Conservation (phyloP, 92 coral and sea anemone species). For the Galaxea fascicularis region DNA sequence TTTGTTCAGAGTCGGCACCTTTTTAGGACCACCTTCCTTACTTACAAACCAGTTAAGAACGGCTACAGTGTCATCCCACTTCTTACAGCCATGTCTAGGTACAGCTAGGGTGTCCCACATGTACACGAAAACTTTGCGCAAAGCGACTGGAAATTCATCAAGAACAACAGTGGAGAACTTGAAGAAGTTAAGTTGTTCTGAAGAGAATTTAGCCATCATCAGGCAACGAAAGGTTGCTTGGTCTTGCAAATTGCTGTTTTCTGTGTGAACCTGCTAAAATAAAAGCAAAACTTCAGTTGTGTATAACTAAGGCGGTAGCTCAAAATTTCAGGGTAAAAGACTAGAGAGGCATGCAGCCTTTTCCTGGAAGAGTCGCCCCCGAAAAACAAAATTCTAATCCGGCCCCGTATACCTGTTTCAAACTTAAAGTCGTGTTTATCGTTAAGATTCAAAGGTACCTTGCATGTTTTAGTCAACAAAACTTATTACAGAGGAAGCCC, state of each 20-base stretch:
- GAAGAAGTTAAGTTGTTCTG: slow-evolving; percentile 15
- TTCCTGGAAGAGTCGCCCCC: too few relatives aligned
- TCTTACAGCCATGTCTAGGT: background rate
- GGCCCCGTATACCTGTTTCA: too few relatives aligned
- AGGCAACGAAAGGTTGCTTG: background rate
- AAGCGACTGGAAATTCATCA: slow-evolving; percentile 23
- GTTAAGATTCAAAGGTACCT: too few relatives aligned
- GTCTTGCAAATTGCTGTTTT: background rate
- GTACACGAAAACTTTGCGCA: slow-evolving; percentile 1
- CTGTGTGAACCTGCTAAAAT: too few relatives aligned
- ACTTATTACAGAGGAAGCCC: too few relatives aligned
- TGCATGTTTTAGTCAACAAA: too few relatives aligned
- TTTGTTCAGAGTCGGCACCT: background rate
- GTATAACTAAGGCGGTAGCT: too few relatives aligned
- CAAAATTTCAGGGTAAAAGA: too few relatives aligned
- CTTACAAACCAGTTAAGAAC: slow-evolving; percentile 17
- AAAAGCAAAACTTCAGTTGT: too few relatives aligned
- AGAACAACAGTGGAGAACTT: slow-evolving; percentile 27
- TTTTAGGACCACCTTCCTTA: slow-evolving; percentile 30
- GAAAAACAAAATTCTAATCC: too few relatives aligned
- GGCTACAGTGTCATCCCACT: slow-evolving; percentile 26
- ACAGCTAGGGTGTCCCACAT: slow-evolving; percentile 28
- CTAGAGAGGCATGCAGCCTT: too few relatives aligned
- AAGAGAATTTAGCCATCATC: background rate
- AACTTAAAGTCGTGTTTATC: too few relatives aligned